Evolutionary conservation across 2,113 vertebrate species (phyloP).

Genomic region (Silurus asotus): DNA sequence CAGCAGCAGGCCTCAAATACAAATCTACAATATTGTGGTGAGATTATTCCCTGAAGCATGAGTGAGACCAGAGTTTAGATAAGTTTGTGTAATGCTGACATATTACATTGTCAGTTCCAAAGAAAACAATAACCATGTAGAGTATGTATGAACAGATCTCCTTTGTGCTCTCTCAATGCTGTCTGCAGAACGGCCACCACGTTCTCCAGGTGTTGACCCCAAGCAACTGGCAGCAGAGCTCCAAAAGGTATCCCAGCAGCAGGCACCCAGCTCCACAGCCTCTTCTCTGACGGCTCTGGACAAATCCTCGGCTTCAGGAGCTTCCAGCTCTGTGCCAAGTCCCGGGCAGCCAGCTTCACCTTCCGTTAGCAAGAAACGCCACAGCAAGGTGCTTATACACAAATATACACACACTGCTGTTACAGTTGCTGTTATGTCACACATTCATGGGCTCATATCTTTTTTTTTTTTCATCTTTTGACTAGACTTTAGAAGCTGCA

Average conservation of each 20-base stretch:
- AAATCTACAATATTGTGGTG: not conserved
- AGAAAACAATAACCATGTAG: not conserved
- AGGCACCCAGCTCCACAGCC: slow-evolving; percentile 77
- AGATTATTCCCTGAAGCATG: not conserved
- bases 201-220: slow-evolving; percentile 95
- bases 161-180: not conserved
- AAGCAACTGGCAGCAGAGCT: slow-evolving; percentile 96
- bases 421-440: slow-evolving; percentile 1
- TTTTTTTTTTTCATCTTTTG: slow-evolving; percentile 33
- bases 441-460: not conserved
- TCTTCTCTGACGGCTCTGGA: slow-evolving; percentile 63
- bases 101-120: not conserved
- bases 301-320: slow-evolving; percentile 80
- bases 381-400: slow-evolving; percentile 82
- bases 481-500: slow-evolving; percentile 79
- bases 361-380: slow-evolving; percentile 91
- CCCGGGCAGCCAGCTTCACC: slow-evolving; percentile 94
- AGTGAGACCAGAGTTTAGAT: not conserved
- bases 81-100: not conserved
- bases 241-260: slow-evolving; percentile 96
- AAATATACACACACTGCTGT: not conserved
- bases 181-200: slow-evolving; percentile 69
- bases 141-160: not conserved
- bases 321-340: slow-evolving; percentile 84
- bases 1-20: not conserved